Base-by-base conservation (phyloP, 2,888 invertebrate species). In the Ormyrus pomaceus region DNA sequence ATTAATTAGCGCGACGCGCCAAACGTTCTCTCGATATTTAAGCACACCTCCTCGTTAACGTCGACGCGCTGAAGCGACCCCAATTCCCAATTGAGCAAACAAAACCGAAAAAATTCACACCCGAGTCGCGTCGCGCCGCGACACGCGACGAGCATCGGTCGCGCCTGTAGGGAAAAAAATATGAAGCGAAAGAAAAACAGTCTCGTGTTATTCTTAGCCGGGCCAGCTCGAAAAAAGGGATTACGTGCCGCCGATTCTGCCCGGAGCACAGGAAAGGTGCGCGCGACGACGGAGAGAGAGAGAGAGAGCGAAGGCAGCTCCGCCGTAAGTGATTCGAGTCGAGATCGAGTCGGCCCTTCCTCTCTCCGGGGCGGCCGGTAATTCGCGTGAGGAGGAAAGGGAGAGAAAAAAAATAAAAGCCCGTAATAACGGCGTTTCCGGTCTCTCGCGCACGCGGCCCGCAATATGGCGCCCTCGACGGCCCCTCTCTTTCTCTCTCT, bases 241-340 rank as follows among this genome's bases (percentile, higher is more conserved):
- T 81, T 75, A 78, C 71, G 78, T 75, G 78, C 74, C 34, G 53
- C 19, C 46, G 70, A 48, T 69, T 74, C 78, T 74, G 19, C 66
- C 66, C 61, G 51, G 34, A 55, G 48, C 46, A 6, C 48, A 34
- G 11, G 48, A 11, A 45, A 72, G 61, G 61, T 19, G 58, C 61
- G 51, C 70, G 51, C 34, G 19, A 64, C 46, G 19, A 56, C 61
- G 59, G 45, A 19, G 48, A 11, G 53, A 66, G 65, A 55, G 62
- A 68, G 56, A 11, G 48, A 46, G 58, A 68, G 19, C 19, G 45
- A 19, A 80, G 76, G 65, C 71, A 70, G 75, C 59, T 11, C 45
- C 50, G 48, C 46, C 34, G 72, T 65, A 79, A 79, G 82, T 82
- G 79, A 82, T 79, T 82, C 70, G 73, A 82, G 79, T 79, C 79